phyloP scores from a whole-genome alignment of 2,113 vertebrate genomes.

The Passer montanus region DNA sequence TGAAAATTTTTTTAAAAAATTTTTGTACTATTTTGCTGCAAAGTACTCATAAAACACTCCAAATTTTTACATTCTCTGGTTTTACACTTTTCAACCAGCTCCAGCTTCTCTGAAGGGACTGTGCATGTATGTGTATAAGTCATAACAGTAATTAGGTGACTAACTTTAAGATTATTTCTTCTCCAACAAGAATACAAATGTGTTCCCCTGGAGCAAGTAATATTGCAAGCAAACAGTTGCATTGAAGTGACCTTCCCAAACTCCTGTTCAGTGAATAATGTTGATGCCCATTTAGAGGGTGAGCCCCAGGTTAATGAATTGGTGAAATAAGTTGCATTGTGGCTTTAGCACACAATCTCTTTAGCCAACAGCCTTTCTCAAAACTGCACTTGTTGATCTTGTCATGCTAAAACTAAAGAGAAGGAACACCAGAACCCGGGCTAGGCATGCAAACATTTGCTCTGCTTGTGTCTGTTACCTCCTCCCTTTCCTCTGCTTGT shows the following conservation, averaged over 20 bases:
- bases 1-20: background rate
- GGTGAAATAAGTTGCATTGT: background rate
- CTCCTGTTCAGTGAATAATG: background rate
- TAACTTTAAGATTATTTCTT: background rate
- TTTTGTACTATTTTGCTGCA: background rate
- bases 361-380: background rate
- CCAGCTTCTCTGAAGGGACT: background rate
- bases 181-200: background rate
- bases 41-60: background rate
- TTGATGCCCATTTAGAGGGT: fast-evolving
- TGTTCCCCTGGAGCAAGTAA: background rate
- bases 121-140: fast-evolving
- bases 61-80: background rate
- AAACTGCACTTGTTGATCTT: background rate
- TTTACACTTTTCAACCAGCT: background rate
- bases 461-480: background rate
- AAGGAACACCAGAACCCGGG: background rate
- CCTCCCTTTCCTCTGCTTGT: background rate
- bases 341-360: background rate
- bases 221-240: background rate
- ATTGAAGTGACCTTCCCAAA: background rate
- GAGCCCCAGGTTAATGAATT: background rate
- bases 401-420: background rate
- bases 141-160: background rate
- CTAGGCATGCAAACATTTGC: background rate